Percentiles rank a stretch among this genome's conserved stretches.
These are phyloP conservation scores for Drosophila lini DNA, from an alignment of 1,140 invertebrate genomes.

Conservation along the genomic window DNA sequence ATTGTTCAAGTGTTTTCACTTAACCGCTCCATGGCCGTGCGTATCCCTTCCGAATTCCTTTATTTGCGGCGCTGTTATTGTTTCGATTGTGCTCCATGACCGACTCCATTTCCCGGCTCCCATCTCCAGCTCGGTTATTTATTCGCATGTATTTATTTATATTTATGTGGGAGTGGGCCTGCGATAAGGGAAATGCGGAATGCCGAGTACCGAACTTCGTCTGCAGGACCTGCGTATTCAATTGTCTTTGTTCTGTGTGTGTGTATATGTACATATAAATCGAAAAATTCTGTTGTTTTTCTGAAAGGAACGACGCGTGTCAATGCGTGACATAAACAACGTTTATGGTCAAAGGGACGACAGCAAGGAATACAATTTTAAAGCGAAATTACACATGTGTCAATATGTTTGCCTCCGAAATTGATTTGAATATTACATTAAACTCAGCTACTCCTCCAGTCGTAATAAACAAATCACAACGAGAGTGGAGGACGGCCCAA, in stretches of 20 bases:
- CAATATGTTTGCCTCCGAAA: constrained; percentile 10
- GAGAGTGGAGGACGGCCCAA: neutral
- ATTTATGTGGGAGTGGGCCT: constrained; percentile 37
- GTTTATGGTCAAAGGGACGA: constrained; percentile 32
- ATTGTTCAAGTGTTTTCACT: constrained; percentile 52
- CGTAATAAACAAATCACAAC: neutral
- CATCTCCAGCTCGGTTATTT: constrained; percentile 43
- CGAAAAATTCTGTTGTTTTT: constrained; percentile 53
- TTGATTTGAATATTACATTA: constrained; percentile 30
- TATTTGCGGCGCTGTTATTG: constrained; percentile 49
- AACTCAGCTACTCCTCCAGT: neutral
- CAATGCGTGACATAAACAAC: constrained; percentile 64
- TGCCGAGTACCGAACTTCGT: constrained; percentile 16
- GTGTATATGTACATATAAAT: constrained; percentile 63
- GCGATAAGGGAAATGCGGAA: constrained; percentile 19
- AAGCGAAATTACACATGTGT: constrained; percentile 35
- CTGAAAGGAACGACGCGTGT: constrained; percentile 42
- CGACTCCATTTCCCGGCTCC: constrained; percentile 40
- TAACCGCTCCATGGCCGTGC: constrained; percentile 15
- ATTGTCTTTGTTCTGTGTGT: constrained; percentile 26
- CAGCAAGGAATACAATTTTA: constrained; percentile 10
- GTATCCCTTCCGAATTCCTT: constrained; percentile 11
- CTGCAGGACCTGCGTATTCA: constrained; percentile 32
- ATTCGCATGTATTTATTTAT: constrained; percentile 72
- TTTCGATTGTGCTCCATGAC: constrained; percentile 58